phyloP scores from a whole-genome alignment of 2,113 vertebrate genomes.

The Cinclus mexicanus region DNA sequence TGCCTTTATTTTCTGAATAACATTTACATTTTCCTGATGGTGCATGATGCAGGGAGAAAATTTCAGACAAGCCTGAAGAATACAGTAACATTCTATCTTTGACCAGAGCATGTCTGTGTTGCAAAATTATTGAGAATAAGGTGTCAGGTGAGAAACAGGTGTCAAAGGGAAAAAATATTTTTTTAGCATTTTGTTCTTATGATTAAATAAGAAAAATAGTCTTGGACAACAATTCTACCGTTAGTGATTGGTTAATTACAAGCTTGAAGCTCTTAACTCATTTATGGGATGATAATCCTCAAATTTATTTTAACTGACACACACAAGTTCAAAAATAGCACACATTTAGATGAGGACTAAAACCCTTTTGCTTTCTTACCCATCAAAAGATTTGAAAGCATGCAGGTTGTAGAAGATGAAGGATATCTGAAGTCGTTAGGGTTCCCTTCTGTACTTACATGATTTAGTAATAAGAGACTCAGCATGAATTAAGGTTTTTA shows the following conservation, averaged over 20 bases:
- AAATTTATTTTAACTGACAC: neutral
- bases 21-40: neutral
- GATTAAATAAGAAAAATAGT: neutral
- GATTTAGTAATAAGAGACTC: neutral
- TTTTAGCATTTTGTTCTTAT: neutral
- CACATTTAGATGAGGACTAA: neutral
- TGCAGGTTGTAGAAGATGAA: neutral
- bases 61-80: neutral
- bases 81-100: neutral
- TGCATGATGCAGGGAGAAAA: neutral
- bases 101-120: neutral
- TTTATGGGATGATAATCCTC: neutral
- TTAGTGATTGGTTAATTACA: neutral
- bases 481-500: neutral
- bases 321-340: neutral
- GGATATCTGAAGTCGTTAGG: neutral
- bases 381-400: neutral
- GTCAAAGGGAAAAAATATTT: neutral
- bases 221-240: neutral
- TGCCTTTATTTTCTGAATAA: neutral
- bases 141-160: neutral
- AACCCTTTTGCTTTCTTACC: neutral
- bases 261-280: neutral
- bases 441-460: neutral
- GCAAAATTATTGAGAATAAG: neutral